These are phyloP conservation scores for Brachionus koreanus DNA, from an alignment of 1,140 invertebrate species.

Conservation along the genomic window DNA sequence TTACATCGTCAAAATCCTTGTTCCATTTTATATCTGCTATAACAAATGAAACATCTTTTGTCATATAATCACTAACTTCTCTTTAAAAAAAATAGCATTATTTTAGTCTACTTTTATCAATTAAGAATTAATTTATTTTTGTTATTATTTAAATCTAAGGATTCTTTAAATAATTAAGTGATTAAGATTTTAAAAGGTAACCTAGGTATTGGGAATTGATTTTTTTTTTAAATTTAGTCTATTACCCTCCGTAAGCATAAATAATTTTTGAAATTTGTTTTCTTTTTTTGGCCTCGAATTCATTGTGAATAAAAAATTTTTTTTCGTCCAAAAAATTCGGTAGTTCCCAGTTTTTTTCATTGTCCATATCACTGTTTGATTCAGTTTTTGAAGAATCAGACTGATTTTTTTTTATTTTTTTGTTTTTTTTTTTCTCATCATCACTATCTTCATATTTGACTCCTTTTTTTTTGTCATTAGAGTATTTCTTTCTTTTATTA, in stretches of 20 bases:
- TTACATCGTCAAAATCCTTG: conserved; percentile 32
- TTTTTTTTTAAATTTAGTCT: background rate
- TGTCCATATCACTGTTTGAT: background rate
- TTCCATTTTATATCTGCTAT: conserved; percentile 39
- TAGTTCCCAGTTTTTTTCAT: conserved; percentile 13
- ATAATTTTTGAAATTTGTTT: conserved; percentile 21
- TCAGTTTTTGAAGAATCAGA: conserved; percentile 29
- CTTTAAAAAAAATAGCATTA: background rate
- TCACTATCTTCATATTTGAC: background rate
- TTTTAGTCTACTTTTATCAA: background rate
- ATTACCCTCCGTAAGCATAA: conserved; percentile 37
- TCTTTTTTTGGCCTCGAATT: background rate
- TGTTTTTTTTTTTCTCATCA: background rate
- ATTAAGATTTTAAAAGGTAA: background rate
- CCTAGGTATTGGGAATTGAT: background rate
- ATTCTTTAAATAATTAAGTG: too few relatives aligned
- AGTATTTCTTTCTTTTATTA: background rate
- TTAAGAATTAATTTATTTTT: background rate
- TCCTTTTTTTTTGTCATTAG: background rate
- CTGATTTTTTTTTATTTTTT: conserved; percentile 14
- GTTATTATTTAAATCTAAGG: background rate
- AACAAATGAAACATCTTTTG: background rate
- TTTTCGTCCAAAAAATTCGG: conserved; percentile 26
- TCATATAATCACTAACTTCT: conserved; percentile 41
- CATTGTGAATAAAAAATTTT: conserved; percentile 14